These are phyloP conservation scores for Isichthys henryi DNA, from an alignment of 2,113 vertebrate species.

Conservation along the genomic window DNA sequence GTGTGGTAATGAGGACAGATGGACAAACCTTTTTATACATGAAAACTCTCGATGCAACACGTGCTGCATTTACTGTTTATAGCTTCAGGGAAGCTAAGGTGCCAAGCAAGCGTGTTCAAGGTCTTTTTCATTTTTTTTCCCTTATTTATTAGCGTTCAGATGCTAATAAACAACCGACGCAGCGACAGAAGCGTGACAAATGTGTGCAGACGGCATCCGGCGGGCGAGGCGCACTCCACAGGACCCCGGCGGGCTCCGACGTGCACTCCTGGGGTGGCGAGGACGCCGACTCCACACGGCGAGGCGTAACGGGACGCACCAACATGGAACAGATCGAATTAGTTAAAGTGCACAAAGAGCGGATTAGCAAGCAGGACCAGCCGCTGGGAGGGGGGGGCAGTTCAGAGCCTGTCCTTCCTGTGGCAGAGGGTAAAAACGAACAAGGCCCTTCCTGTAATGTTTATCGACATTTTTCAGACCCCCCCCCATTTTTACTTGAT, in stretches of 20 bases:
- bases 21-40: background rate
- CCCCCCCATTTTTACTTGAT: background rate
- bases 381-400: background rate
- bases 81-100: background rate
- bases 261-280: background rate
- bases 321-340: conserved; percentile 6
- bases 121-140: background rate
- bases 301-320: background rate
- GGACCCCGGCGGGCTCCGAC: background rate
- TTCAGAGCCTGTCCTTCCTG: background rate
- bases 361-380: background rate
- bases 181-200: background rate
- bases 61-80: background rate
- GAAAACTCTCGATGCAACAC: background rate
- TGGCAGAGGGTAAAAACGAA: background rate
- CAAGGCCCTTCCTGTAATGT: background rate
- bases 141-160: background rate
- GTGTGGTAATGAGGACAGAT: background rate
- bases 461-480: background rate
- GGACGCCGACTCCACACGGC: background rate
- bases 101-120: background rate
- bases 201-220: background rate
- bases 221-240: background rate
- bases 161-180: background rate
- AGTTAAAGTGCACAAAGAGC: background rate